Evolutionary conservation across 92 coral and sea anemone genomes (phyloP).

Genomic region (Zoanthus gigantus): DNA sequence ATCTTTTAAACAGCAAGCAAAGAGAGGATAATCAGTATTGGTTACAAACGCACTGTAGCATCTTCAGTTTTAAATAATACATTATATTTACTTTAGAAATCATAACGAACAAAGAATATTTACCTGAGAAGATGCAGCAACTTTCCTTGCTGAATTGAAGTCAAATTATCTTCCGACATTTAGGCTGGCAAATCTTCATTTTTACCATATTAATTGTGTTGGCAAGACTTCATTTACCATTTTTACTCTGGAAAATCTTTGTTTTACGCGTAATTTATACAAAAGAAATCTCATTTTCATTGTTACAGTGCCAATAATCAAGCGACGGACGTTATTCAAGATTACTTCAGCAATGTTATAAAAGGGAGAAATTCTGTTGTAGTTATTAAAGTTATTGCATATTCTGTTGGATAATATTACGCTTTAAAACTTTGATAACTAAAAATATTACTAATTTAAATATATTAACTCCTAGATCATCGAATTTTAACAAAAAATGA

Average conservation of each 20-base stretch:
- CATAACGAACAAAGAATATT: conserved; percentile 16
- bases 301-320: neutral
- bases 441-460: neutral
- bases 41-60: conserved; percentile 30
- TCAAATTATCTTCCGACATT: conserved; percentile 34
- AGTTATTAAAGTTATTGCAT: neutral
- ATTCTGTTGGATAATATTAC: neutral
- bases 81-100: conserved; percentile 7
- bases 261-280: neutral
- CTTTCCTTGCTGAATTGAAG: conserved; percentile 38
- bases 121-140: conserved; percentile 42
- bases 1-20: neutral
- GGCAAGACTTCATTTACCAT: conserved; percentile 7
- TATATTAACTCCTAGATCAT: neutral
- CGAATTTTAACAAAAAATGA: neutral
- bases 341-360: neutral
- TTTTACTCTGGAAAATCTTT: neutral
- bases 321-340: neutral
- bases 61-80: conserved; percentile 5
- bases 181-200: conserved; percentile 11
- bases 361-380: neutral
- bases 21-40: conserved; percentile 29
- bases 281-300: neutral
- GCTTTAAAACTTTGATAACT: neutral
- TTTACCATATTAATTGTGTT: conserved; percentile 8